A percentile compares a stretch with the other conserved stretches of the same genome.
phyloP scores from a whole-genome alignment of 2,113 vertebrate species.

The Cavia porcellus region DNA sequence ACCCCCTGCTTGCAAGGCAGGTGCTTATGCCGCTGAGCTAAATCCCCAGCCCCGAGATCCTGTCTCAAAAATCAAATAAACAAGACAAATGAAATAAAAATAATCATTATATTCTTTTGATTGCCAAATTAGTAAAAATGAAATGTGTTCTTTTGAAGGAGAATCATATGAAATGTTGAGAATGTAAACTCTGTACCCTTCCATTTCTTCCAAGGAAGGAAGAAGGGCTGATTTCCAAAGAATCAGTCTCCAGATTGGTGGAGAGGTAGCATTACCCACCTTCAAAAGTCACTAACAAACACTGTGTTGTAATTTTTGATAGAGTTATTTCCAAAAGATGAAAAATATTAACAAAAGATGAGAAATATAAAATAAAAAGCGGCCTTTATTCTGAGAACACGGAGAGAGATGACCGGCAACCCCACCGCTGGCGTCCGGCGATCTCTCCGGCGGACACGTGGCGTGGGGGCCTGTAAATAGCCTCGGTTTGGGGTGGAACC shows the following conservation, averaged over 20 bases:
- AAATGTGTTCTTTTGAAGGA: conserved; percentile 19
- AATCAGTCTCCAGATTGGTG: background rate
- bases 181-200: background rate
- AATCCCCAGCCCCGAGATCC: background rate
- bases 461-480: too few species aligned
- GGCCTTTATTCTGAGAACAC: too few species aligned
- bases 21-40: too few species aligned
- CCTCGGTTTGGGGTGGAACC: too few species aligned
- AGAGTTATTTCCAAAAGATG: too few species aligned
- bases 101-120: background rate
- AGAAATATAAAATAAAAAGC: too few species aligned
- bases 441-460: too few species aligned
- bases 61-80: background rate
- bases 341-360: too few species aligned
- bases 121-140: background rate
- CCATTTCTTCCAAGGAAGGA: background rate
- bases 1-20: too few species aligned
- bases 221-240: background rate
- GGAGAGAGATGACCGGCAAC: too few species aligned
- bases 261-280: background rate
- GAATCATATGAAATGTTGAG: background rate
- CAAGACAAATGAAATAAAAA: background rate
- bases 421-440: too few species aligned
- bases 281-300: background rate
- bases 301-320: background rate